A percentile compares a stretch with the other conserved stretches of the same genome.
phyloP scores from a whole-genome alignment of 2,113 vertebrate species.

The Mandrillus leucophaeus region DNA sequence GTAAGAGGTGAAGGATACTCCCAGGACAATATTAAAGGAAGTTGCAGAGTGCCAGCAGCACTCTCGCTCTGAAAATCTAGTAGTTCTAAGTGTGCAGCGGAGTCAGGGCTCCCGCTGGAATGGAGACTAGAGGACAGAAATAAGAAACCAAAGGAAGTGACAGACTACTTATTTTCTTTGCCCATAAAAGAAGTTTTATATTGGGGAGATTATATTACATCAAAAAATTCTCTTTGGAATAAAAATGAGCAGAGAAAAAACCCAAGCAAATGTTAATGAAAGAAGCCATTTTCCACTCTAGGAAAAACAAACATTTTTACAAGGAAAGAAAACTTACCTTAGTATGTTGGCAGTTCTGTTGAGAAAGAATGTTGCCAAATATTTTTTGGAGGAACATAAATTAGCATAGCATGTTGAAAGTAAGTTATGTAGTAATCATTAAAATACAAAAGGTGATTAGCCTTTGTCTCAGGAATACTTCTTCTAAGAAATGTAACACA shows the following conservation, averaged over 20 bases:
- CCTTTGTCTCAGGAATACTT: not conserved
- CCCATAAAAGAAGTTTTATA: not conserved
- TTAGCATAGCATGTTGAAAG: not conserved
- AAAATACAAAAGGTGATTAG: not conserved
- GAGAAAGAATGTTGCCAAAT: not conserved
- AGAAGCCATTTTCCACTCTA: not conserved
- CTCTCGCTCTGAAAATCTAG: not conserved
- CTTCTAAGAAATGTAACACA: not conserved
- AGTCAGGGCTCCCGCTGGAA: not conserved
- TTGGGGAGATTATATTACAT: not conserved
- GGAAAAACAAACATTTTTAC: not conserved
- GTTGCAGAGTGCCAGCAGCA: not conserved
- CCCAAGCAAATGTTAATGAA: not conserved
- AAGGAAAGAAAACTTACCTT: not conserved
- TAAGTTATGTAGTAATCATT: not conserved
- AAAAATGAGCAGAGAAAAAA: not conserved
- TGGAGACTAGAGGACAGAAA: not conserved
- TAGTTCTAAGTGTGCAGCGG: not conserved
- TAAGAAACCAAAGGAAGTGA: not conserved
- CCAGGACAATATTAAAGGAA: not conserved
- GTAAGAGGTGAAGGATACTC: not conserved
- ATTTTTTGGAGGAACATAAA: not conserved
- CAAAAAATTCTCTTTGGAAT: not conserved
- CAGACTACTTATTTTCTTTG: not conserved
- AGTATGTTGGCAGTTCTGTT: not conserved